phyloP scores from a whole-genome alignment of 2,113 vertebrate species.

The Dryoscopus gambensis region DNA sequence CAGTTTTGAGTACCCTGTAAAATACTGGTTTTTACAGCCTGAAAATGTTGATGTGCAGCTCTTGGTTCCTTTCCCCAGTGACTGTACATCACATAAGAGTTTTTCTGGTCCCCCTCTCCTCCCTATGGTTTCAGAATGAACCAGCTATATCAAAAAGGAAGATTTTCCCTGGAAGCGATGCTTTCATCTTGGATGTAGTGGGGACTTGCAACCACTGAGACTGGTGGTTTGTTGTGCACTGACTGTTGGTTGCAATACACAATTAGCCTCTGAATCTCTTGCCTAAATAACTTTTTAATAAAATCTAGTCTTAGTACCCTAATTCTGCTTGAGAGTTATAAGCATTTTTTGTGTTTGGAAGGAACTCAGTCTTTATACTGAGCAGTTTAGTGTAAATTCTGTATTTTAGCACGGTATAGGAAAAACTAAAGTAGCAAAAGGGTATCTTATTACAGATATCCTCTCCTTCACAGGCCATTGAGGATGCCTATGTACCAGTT shows the following conservation, averaged over 20 bases:
- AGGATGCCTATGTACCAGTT: slow-evolving; percentile 97
- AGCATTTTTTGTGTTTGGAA: neutral
- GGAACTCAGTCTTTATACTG: neutral
- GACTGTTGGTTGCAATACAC: neutral
- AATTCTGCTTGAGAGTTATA: neutral
- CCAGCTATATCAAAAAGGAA: neutral
- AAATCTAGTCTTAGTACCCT: neutral
- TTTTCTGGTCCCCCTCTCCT: neutral
- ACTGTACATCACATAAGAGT: neutral
- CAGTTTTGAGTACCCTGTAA: neutral
- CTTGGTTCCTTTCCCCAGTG: neutral
- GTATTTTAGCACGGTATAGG: neutral
- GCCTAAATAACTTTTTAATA: neutral
- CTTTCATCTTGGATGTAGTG: neutral
- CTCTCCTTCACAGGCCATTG: slow-evolving; percentile 83
- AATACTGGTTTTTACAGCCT: neutral
- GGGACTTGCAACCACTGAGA: neutral
- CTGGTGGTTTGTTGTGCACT: neutral
- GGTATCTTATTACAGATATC: neutral
- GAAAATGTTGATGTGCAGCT: neutral
- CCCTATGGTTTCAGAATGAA: neutral
- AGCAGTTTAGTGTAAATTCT: neutral
- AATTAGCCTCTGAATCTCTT: neutral
- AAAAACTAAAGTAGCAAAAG: neutral
- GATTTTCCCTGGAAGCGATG: neutral